phyloP scores from a whole-genome alignment of 2,113 vertebrate genomes.

The Actinemys pallida region DNA sequence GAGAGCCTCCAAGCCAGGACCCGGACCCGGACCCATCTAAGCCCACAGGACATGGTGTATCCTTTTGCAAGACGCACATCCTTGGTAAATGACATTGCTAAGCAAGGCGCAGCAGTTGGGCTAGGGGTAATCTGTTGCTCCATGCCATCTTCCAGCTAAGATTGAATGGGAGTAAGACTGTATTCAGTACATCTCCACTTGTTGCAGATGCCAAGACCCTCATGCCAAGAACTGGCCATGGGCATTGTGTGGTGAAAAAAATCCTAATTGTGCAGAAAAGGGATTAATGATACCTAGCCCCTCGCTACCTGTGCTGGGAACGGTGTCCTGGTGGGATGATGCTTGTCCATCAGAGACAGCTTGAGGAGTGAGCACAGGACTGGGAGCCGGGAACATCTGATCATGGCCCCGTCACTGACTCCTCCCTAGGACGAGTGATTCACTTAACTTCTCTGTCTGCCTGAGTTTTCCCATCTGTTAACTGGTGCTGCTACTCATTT shows the following conservation, averaged over 20 bases:
- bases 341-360: background rate
- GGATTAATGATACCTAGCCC: background rate
- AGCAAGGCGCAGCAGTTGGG: background rate
- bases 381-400: background rate
- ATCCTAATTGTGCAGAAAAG: background rate
- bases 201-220: background rate
- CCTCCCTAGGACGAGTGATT: background rate
- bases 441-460: background rate
- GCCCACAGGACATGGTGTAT: conserved; percentile 79
- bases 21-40: background rate
- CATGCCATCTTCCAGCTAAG: background rate
- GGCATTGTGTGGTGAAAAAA: background rate
- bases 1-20: conserved; percentile 48
- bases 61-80: conserved; percentile 68
- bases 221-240: background rate
- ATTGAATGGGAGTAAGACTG: background rate
- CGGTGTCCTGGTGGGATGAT: background rate
- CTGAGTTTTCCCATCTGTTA: background rate
- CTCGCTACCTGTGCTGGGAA: background rate
- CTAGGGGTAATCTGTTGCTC: background rate
- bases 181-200: background rate
- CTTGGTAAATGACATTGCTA: background rate
- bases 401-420: background rate
- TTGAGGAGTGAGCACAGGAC: background rate
- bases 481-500: background rate